Evolutionary conservation across 2,888 invertebrate genomes (phyloP).

Genomic region (Heliconius ethilla): DNA sequence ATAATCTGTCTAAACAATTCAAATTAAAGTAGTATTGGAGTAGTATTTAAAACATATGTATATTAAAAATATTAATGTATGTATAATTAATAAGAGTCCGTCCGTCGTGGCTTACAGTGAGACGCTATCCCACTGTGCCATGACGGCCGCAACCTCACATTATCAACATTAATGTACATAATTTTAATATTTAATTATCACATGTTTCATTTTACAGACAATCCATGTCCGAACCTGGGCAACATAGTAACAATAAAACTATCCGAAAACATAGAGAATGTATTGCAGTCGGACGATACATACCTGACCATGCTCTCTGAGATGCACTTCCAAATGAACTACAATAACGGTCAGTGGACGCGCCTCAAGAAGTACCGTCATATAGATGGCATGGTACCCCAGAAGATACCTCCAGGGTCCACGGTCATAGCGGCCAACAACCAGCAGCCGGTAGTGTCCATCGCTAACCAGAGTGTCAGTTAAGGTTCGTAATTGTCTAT

Average conservation of each 20-base stretch:
- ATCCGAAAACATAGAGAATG: slow-evolving; percentile 94
- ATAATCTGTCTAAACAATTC: no score
- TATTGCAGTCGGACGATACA: slow-evolving; percentile 92
- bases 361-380: slow-evolving; percentile 92
- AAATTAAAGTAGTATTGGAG: no score
- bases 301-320: slow-evolving; percentile 91
- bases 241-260: slow-evolving; percentile 98
- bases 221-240: slow-evolving; percentile 98
- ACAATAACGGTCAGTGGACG: slow-evolving; percentile 98
- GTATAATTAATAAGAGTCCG: no score
- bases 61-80: no score
- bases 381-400: slow-evolving; percentile 82
- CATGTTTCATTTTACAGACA: slow-evolving; percentile 83
- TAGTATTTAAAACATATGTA: no score
- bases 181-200: background rate
- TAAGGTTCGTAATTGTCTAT: slow-evolving; percentile 31
- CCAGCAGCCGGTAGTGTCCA: slow-evolving; percentile 72
- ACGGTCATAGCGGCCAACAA: slow-evolving; percentile 71
- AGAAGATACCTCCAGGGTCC: slow-evolving; percentile 74
- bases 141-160: no score
- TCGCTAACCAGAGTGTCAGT: slow-evolving; percentile 68
- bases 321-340: slow-evolving; percentile 99
- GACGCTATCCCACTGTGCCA: no score
- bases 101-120: no score
- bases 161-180: no score